Evolutionary conservation across 1,140 invertebrate species (phyloP), one percentile per base, ranked within the genome.

Genomic region (Scaptomyza hsui): DNA sequence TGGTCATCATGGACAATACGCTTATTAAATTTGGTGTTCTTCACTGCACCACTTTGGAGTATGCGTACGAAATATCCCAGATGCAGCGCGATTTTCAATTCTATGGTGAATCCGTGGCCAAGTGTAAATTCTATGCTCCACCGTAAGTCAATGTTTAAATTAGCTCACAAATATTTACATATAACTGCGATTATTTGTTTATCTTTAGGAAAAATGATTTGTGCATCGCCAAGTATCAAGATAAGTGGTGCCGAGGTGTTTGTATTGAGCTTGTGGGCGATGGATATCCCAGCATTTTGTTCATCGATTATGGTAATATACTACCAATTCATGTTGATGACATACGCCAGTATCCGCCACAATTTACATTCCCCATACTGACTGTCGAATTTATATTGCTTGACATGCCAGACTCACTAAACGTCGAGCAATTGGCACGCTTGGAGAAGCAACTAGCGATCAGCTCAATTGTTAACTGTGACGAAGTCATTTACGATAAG

Each of bases 261-360:
- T 91, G 70, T n/a, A 18, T 91, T 39, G 90, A 91, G 44, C 52
- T 75, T 6, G 81, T 91, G 7, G 90, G 90, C 4, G 90, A 91
- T 81, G 89, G 89, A 6, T 68, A 88, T 37, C 90, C 90, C 0
- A 85, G 82, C 42, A 85, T 91, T 13, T 49, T 89, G n/a, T 91
- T 91, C 24, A 24, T 91, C 1, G 90, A 91, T 41, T 90, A 91
- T 29, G 90, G 90, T 1, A 90, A 91, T 21, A 79, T 91, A 32
- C 51, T 51, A 0, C 62, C 75, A 0, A 68, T 71, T 0, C 57
- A 75, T 44, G 59, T 91, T 0, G 35, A 75, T 1, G 52, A 89
- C 7, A 91, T 91, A 49, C 75, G 74, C 4, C 75, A 61, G 1
- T 91, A 91, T 64, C 88, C 90, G 1, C 39, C 56, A 26, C 72